Base-by-base conservation (phyloP, 2,797 vertebrate genomes). In the Coranthus polyacanthus region DNA sequence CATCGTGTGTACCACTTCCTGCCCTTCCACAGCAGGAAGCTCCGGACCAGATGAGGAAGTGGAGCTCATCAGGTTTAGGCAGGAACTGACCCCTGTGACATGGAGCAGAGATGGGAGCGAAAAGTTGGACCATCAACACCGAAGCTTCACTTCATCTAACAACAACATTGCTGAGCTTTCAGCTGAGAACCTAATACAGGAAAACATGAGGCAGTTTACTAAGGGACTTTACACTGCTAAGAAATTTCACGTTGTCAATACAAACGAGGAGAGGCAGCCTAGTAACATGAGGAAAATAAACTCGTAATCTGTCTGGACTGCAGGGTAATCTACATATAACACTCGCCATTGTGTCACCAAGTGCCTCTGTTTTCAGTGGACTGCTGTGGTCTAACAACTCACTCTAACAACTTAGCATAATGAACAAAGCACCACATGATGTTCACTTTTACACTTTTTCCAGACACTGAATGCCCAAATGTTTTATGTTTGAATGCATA, bases 1-100 rank as follows among this genome's bases (percentile, higher is more conserved):
- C 46, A 80, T 82, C 59, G 52, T 52, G 59, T 58, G 18, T 21
- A 47, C 26, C 34, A 16, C 51, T 89, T 87, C 89, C 88, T 90
- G 81, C 61, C 67, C 16, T 20, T 38, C 52, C 60, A 49, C 9
- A 67, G 86, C 87, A 92, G 91, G 88, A 92, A 90, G 77, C 71
- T 24, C n/a, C 8, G 54, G 67, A 79, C 60, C 79, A 82, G 73
- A 88, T 52, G 85, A 91, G 93, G 92, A 93, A 93, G 83, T 84
- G 78, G 83, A 90, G 86, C 55, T 72, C 86, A 88, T 88, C 75
- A 52, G 42, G 51, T 79, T 82, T 78, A 61, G 75, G 78, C 82
- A 83, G 82, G 80, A 89, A 75, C 47, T 87, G 61, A 79, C 78
- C 77, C 71, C 44, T 83, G 71, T 72, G 75, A 69, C 76, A 82